Evolutionary conservation across 2,888 invertebrate species (phyloP), one percentile per base, ranked within the genome.

Genomic region (Eupithecia vulgata): DNA sequence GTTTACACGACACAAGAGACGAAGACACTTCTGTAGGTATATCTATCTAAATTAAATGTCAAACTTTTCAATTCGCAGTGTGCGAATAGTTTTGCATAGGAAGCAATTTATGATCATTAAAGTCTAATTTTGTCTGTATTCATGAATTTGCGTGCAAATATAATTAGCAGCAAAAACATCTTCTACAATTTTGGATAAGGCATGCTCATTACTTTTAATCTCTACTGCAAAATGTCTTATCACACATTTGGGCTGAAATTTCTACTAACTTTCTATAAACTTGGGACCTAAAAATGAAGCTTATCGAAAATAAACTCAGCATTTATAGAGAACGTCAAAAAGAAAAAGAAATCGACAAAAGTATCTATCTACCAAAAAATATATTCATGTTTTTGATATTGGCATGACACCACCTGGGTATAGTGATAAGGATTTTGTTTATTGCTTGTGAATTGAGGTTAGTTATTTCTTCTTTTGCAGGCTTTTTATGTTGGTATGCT

Each of bases 21-120:
- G 72, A 69, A 74, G 79, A 76, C 15, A 61, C 5, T 61, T 17
- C 5, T 17, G 34, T 61, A 52, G 21, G 57, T 13, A 25, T 25
- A 21, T 21, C 10, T 4, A 52, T 25, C 6, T 21, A 10, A 12
- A 21, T 52, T 25, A 5, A 80, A 86, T 75, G 87, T 88, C 21
- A 88, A 88, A 83, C 70, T 35, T 74, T 72, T 80, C 77, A 82
- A 83, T 82, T 83, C 83, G 80, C 72, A 80, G 79, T 81, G 68
- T 71, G 42, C 64, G 25, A 70, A 70, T 52, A 34, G 30, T 61
- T 61, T 61, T 61, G 34, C 76, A 61, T 68, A 75, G 73, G 72
- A 17, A 70, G 71, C 70, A 68, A 73, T 76, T 67, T 70, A 61
- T 40, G 40, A 65, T 68, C 71, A 70, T 72, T 35, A 37, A 61